Conservation (phyloP, 2,797 vertebrate species). For the Gephyroberyx darwinii region DNA sequence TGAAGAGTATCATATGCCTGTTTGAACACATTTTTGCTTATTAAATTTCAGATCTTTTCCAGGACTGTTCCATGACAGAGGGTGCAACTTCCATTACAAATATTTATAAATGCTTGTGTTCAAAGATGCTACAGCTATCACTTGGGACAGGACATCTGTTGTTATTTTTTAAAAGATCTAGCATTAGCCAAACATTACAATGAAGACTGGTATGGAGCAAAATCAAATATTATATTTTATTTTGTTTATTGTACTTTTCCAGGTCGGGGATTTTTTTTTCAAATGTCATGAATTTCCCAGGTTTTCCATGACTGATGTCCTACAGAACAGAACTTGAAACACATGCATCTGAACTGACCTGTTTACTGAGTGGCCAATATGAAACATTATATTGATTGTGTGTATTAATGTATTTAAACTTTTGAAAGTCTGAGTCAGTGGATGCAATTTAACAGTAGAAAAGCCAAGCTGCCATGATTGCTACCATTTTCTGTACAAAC, state of each 20-base stretch:
- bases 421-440: background rate
- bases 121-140: conserved; percentile 6
- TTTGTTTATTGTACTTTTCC: no score
- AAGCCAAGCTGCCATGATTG: no score
- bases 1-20: conserved; percentile 23
- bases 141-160: conserved; percentile 20
- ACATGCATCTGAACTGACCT: background rate
- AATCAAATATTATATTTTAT: no score
- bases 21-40: conserved; percentile 47
- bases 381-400: background rate
- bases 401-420: background rate
- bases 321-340: background rate
- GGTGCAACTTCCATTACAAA: conserved; percentile 57
- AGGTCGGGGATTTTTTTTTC: no score
- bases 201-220: background rate
- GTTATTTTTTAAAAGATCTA: conserved; percentile 23
- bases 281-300: background rate
- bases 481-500: no score
- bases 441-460: no score
- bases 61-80: conserved; percentile 29
- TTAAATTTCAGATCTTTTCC: conserved; percentile 53
- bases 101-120: conserved; percentile 3
- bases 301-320: background rate
- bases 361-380: background rate
- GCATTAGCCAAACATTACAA: conserved; percentile 1